These are phyloP conservation scores for Laspeyria flexula DNA, from an alignment of 2,888 invertebrate genomes.

Conservation along the genomic window DNA sequence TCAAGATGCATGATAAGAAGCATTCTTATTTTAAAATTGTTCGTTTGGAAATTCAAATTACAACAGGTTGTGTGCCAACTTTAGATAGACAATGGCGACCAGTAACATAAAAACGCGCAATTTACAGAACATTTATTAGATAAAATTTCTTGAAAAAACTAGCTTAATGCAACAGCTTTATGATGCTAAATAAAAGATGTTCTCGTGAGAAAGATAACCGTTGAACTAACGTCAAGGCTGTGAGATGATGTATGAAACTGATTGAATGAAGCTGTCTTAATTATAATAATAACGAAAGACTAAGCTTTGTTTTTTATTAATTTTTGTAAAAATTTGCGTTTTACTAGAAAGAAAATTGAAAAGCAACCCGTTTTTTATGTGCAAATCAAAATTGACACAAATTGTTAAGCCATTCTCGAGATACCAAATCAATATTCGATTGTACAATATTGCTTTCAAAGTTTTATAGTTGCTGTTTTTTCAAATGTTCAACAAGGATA, in stretches of 20 bases:
- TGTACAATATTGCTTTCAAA: no score
- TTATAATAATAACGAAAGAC: slow-evolving; percentile 10
- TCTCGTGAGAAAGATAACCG: slow-evolving; percentile 64
- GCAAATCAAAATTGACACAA: no score
- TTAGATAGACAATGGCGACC: slow-evolving; percentile 70
- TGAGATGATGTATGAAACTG: slow-evolving; percentile 52
- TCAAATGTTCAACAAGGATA: no score
- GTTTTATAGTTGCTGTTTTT: no score
- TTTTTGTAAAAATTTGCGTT: no score
- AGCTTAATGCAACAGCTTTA: slow-evolving; percentile 46
- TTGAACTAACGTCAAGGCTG: slow-evolving; percentile 61
- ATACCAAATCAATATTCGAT: no score
- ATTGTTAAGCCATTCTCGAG: no score
- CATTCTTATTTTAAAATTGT: slow-evolving; percentile 34
- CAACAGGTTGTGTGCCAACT: slow-evolving; percentile 67
- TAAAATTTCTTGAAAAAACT: slow-evolving; percentile 53
- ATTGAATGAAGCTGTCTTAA: slow-evolving; percentile 58
- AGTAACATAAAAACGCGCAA: slow-evolving; percentile 56
- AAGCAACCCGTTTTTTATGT: no score
- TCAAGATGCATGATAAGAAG: slow-evolving; percentile 67
- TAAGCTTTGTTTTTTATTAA: no score
- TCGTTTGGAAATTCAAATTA: slow-evolving; percentile 63
- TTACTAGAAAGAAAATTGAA: no score
- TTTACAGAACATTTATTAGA: slow-evolving; percentile 56
- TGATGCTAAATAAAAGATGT: slow-evolving; percentile 46